A percentile compares a stretch with the other conserved stretches of the same genome.
Conservation (phyloP, 1,140 invertebrate genomes). For the Papilio xuthus region DNA sequence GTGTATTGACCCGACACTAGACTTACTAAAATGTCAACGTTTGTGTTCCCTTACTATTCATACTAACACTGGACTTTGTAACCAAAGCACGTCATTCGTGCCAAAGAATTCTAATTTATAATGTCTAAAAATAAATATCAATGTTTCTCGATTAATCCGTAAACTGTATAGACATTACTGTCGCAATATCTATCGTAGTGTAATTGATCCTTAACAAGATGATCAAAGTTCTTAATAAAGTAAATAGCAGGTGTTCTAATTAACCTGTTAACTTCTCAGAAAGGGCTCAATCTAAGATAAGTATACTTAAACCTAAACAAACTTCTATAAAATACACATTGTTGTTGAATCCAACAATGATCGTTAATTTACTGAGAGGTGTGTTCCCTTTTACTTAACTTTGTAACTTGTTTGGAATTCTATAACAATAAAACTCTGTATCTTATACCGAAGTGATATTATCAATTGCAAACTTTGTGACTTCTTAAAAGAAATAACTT, state of each 20-base stretch:
- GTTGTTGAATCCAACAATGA: constrained; percentile 14
- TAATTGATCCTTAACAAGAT: background rate
- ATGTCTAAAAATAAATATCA: too few species aligned
- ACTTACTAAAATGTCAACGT: too few species aligned
- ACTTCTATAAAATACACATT: constrained; percentile 19
- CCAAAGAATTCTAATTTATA: too few species aligned
- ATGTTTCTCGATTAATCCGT: too few species aligned
- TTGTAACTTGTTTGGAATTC: constrained; percentile 9
- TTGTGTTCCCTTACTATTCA: too few species aligned
- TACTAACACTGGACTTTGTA: too few species aligned
- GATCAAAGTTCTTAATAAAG: constrained; percentile 1
- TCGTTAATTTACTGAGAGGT: constrained; percentile 14
- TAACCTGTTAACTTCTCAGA: constrained; percentile 15
- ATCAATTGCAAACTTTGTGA: background rate
- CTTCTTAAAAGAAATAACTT: too few species aligned
- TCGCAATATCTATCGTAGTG: too few species aligned
- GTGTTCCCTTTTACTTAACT: constrained; percentile 12
- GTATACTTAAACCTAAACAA: constrained; percentile 25
- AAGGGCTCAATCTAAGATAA: constrained; percentile 7
- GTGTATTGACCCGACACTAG: too few species aligned
- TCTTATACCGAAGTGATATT: background rate
- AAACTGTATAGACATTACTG: too few species aligned
- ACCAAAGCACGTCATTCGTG: too few species aligned
- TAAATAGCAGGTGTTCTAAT: constrained; percentile 16
- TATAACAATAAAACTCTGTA: background rate